Conservation (phyloP, 2,797 vertebrate species). For the Acropternis orthonyx region DNA sequence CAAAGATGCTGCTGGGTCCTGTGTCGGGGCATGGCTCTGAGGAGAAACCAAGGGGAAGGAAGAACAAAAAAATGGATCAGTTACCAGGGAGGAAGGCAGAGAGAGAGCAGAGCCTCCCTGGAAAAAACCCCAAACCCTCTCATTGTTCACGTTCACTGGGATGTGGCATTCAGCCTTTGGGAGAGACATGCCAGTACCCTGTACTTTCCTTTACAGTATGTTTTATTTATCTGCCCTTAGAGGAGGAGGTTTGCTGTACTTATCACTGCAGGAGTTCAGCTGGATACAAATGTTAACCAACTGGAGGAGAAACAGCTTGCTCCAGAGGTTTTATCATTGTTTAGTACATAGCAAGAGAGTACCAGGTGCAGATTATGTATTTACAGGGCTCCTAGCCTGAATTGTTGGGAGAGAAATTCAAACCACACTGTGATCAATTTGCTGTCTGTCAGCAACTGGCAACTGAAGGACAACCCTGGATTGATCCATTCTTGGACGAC, state of each 20-base stretch:
- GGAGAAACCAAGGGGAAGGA: not conserved
- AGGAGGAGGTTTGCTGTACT: not conserved
- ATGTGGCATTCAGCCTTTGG: not conserved
- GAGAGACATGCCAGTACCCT: not conserved
- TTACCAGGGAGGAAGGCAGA: not conserved
- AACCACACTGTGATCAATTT: not conserved
- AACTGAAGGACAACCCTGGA: conserved; percentile 29
- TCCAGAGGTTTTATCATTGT: not conserved
- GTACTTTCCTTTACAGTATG: not conserved
- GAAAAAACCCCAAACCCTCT: not conserved
- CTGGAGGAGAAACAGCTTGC: not conserved
- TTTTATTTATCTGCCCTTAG: conserved; percentile 43
- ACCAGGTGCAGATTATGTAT: not conserved
- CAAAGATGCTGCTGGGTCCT: conserved; percentile 7
- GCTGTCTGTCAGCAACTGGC: not conserved
- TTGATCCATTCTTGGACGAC: not conserved
- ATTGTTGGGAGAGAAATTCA: not conserved
- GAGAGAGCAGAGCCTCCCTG: not conserved
- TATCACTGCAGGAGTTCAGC: conserved; percentile 11
- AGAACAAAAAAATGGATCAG: not conserved
- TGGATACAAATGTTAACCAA: not conserved
- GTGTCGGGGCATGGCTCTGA: not conserved
- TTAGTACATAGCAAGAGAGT: not conserved
- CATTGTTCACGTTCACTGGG: fast-evolving
- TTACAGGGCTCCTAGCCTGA: not conserved